These are phyloP conservation scores for Acropora yongei DNA, from an alignment of 64 coral and sea anemone genomes.

Conservation along the genomic window DNA sequence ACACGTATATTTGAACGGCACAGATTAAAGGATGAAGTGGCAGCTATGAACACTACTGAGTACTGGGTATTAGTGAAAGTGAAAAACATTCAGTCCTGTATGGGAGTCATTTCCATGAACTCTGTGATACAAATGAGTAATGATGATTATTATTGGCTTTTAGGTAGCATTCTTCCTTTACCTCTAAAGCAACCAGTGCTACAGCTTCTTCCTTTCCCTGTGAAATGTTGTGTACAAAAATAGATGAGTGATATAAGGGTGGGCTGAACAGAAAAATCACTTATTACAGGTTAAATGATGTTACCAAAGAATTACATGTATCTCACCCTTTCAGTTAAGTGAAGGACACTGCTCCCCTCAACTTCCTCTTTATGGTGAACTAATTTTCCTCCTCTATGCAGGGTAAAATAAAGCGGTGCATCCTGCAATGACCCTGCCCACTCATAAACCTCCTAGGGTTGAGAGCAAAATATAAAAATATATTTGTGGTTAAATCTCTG, in stretches of 20 bases:
- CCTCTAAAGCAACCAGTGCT: not conserved
- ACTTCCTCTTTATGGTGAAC: not conserved
- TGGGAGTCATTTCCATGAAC: no score
- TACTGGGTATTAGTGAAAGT: no score
- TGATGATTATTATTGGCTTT: not conserved
- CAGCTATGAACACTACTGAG: no score
- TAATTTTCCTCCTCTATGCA: not conserved
- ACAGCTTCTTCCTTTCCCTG: not conserved
- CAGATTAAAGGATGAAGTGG: no score
- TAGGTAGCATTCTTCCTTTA: not conserved
- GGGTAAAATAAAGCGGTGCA: not conserved
- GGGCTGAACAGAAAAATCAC: not conserved
- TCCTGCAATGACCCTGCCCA: not conserved
- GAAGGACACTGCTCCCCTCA: not conserved
- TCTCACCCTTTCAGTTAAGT: not conserved
- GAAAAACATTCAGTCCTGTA: no score
- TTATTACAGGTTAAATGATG: not conserved
- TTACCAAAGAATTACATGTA: not conserved
- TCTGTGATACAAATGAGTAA: not conserved
- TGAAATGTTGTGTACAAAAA: not conserved
- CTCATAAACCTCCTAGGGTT: not conserved
- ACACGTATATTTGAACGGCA: no score
- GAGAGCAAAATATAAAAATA: not conserved
- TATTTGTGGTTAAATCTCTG: not conserved
- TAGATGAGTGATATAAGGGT: not conserved